A percentile compares a stretch with the other conserved stretches of the same genome.
Conservation (phyloP, 1,140 invertebrate genomes). For the Stegodyphus mimosarum region DNA sequence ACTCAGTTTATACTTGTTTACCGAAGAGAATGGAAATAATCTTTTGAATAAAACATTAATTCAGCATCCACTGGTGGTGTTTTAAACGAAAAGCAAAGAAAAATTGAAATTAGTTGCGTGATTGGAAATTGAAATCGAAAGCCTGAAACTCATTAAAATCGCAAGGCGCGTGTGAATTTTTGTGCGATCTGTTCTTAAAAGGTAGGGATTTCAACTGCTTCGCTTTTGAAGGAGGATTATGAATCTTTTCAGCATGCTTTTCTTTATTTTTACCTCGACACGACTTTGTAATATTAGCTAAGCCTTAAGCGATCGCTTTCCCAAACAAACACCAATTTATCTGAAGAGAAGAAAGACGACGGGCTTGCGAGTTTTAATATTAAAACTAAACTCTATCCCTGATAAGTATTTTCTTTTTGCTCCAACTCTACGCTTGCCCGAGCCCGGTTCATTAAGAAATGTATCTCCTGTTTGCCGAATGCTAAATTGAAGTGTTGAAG, state of each 20-base stretch:
- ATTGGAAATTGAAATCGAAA: slow-evolving; percentile 48
- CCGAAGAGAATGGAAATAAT: no score
- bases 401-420: slow-evolving; percentile 31
- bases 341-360: slow-evolving; percentile 20
- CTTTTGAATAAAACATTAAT: no score
- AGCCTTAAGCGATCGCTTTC: slow-evolving; percentile 46
- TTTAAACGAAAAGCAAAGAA: slow-evolving; percentile 14
- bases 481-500: slow-evolving; percentile 60
- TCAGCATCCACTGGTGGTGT: background rate
- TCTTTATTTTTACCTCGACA: background rate
- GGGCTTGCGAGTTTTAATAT: slow-evolving; percentile 46
- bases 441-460: slow-evolving; percentile 58
- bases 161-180: background rate
- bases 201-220: slow-evolving; percentile 14
- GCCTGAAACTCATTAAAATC: slow-evolving; percentile 50
- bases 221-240: slow-evolving; percentile 37
- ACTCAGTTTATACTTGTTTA: no score
- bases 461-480: slow-evolving; percentile 58
- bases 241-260: slow-evolving; percentile 40
- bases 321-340: slow-evolving; percentile 52
- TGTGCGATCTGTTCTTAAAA: slow-evolving; percentile 12
- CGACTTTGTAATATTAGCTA: slow-evolving; percentile 20
- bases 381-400: slow-evolving; percentile 50
- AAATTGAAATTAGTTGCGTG: slow-evolving; percentile 43
- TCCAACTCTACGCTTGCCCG: background rate